Evolutionary conservation across 2,888 invertebrate genomes (phyloP), one percentile per base, ranked within the genome.

Genomic region (Alsophila aescularia): DNA sequence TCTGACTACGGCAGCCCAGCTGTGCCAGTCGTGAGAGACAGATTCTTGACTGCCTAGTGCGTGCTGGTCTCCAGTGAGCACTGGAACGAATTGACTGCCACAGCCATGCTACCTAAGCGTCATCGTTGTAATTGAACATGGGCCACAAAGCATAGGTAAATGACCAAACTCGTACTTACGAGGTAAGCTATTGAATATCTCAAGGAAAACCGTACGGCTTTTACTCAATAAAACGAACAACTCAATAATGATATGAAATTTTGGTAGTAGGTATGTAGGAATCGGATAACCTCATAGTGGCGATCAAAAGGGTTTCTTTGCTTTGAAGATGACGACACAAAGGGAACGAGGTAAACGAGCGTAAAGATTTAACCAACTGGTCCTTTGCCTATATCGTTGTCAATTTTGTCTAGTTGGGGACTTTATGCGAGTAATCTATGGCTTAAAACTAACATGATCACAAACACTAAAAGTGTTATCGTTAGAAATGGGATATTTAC

Each of bases 231-330:
- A 13, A 34, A 32, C n/a, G 5, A 44, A 21, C 10, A 29, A 36
- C n/a, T 8, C n/a, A 9, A 35, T 13, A 35, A 5, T 12, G 21
- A 29, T 15, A 15, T 34, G 15, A 37, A 27, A 39, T 18, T 31
- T 37, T 21, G n/a, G n/a, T n/a, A n/a, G 13, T 39, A 29, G 39
- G 39, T 39, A 18, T 9, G 21, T 15, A 16, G 44, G 34, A 31
- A 18, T 44, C 50, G 40, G 44, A 41, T 49, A 50, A 50, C 50
- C 24, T 24, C 21, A 29, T 41, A 40, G 34, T 35, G 37, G 24
- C 39, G 44, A 45, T 55, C 55, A 55, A 55, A 55, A 41, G 50
- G 50, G 27, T 55, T 54, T 55, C 44, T 45, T 54, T 39, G 16
- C 55, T 55, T 55, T 55, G 55, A 50, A 50, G 35, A 15, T 37